Evolutionary conservation across 1,140 invertebrate genomes (phyloP).

Genomic region (Ceratosolen solmsi): DNA sequence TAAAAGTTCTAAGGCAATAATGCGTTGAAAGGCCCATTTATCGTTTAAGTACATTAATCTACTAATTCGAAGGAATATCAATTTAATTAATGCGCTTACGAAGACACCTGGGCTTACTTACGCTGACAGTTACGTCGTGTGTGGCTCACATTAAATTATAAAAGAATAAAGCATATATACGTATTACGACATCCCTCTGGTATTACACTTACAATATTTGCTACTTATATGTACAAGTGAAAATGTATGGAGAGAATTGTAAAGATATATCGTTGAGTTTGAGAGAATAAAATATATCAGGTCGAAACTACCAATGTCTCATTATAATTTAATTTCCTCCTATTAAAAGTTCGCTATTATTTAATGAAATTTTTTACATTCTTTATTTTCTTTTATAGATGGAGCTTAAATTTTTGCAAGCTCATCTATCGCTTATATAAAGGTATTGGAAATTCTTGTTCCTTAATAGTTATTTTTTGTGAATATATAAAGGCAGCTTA

Average conservation of each 20-base stretch:
- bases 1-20: neutral
- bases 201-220: conserved; percentile 29
- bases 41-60: neutral
- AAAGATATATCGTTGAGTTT: conserved; percentile 55
- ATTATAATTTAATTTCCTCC: conserved; percentile 27
- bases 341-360: conserved; percentile 15
- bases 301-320: conserved; percentile 35
- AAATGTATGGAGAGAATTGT: conserved; percentile 38
- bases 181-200: conserved; percentile 21
- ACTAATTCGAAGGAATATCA: neutral
- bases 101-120: neutral
- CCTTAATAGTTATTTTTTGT: too few relatives aligned
- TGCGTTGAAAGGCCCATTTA: too few relatives aligned
- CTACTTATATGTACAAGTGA: conserved; percentile 32
- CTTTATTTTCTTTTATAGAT: neutral
- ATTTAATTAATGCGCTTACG: conserved; percentile 40
- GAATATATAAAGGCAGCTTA: too few relatives aligned
- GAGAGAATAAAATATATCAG: conserved; percentile 55
- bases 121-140: neutral
- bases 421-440: too few relatives aligned
- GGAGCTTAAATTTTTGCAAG: neutral
- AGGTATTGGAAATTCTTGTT: too few relatives aligned
- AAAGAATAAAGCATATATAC: conserved; percentile 20
- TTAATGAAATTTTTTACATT: conserved; percentile 3
- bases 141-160: conserved; percentile 6